Percentiles rank a stretch among this genome's conserved stretches.
These are phyloP conservation scores for Motacilla tschutschensis DNA, from an alignment of 2,113 vertebrate species.

Conservation along the genomic window DNA sequence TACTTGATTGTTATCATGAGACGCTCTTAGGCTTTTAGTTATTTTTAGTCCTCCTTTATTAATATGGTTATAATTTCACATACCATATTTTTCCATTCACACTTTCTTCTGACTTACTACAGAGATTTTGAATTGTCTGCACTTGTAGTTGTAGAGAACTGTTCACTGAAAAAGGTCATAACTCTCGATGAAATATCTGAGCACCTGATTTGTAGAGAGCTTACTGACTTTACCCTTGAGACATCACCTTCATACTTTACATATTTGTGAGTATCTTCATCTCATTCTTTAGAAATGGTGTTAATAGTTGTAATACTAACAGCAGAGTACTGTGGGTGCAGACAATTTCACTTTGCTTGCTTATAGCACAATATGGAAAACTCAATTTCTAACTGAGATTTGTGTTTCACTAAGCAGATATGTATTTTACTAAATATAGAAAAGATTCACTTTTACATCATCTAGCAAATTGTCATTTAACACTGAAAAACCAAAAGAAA, in stretches of 20 bases:
- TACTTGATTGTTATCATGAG: not conserved
- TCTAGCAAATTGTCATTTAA: not conserved
- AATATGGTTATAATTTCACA: not conserved
- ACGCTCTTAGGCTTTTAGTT: not conserved
- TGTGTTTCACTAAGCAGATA: not conserved
- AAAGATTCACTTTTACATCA: not conserved
- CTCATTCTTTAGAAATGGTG: not conserved
- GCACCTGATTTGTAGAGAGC: not conserved
- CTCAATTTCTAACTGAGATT: not conserved
- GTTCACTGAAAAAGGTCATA: not conserved
- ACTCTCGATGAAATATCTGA: not conserved
- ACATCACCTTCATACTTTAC: not conserved
- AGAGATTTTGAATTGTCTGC: not conserved
- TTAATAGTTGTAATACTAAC: not conserved
- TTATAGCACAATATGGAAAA: not conserved
- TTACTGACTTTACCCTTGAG: not conserved
- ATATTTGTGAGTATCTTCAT: not conserved
- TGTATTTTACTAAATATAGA: not conserved
- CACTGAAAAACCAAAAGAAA: not conserved
- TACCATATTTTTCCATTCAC: not conserved
- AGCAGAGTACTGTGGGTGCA: not conserved
- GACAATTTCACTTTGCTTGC: fast-evolving
- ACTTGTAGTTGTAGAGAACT: not conserved
- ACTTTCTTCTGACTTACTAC: not conserved
- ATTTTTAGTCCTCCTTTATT: not conserved